These are phyloP conservation scores for Dermatemys mawii DNA, from an alignment of 2,113 vertebrate genomes.

Conservation along the genomic window DNA sequence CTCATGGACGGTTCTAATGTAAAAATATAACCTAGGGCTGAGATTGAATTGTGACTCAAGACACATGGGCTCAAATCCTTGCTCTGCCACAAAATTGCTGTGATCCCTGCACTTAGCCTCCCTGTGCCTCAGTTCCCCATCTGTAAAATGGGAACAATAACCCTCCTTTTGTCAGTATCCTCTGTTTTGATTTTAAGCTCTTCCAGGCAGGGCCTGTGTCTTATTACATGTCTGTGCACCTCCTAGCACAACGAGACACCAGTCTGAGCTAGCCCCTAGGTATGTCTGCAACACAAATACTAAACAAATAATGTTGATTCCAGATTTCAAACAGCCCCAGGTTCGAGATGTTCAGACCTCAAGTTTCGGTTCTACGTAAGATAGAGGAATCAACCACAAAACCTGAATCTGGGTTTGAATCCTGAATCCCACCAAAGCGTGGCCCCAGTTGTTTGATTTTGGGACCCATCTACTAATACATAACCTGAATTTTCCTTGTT, in stretches of 20 bases:
- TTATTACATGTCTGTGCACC: background rate
- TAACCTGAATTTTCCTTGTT: slow-evolving; percentile 31
- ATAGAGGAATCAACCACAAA: background rate
- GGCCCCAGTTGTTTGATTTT: background rate
- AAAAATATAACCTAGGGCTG: too few species aligned
- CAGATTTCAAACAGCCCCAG: background rate
- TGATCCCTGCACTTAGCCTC: background rate
- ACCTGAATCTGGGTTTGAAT: background rate
- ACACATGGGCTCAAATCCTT: background rate
- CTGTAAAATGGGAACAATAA: background rate
- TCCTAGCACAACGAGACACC: background rate
- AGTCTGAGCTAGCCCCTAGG: background rate
- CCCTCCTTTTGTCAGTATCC: background rate
- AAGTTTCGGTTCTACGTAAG: background rate
- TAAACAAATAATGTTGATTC: background rate
- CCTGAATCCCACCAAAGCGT: background rate
- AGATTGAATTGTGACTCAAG: background rate
- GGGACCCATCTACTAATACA: background rate
- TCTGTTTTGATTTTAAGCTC: accelerated
- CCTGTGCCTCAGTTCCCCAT: background rate
- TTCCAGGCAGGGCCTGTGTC: accelerated
- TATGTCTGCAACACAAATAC: accelerated
- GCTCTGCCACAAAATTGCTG: background rate
- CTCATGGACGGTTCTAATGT: too few species aligned
- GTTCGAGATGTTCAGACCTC: background rate